Evolutionary conservation across 2,113 vertebrate species (phyloP).

Genomic region (Strix aluco): DNA sequence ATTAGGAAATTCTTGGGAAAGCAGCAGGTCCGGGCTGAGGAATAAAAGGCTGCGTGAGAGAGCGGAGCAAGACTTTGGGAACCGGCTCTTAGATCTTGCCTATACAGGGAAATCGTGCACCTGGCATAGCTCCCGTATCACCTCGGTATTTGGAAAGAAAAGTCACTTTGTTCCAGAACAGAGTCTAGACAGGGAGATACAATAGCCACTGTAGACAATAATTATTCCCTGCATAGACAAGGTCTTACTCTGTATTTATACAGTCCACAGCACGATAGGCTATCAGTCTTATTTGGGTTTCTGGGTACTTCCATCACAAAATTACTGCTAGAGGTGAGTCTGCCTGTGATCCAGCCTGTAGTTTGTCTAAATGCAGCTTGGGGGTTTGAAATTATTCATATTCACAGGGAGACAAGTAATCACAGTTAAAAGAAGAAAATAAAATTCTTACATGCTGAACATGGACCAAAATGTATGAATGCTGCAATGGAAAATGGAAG

Average conservation of each 20-base stretch:
- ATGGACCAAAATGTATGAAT: background rate
- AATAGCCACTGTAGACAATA: background rate
- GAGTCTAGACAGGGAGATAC: background rate
- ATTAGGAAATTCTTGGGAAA: background rate
- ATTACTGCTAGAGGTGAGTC: background rate
- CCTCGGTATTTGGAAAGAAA: background rate
- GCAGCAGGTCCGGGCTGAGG: background rate
- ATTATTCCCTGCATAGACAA: background rate
- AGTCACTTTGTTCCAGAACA: background rate
- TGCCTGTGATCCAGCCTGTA: background rate
- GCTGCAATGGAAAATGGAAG: background rate
- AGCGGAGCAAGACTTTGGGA: background rate
- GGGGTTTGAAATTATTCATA: background rate
- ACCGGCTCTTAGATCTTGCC: background rate
- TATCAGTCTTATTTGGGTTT: background rate
- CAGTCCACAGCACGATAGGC: background rate
- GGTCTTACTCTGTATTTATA: background rate
- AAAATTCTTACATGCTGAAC: background rate
- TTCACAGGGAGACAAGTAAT: background rate
- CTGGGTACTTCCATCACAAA: background rate
- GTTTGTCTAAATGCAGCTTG: background rate
- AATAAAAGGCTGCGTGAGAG: background rate
- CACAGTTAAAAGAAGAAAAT: background rate
- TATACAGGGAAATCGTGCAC: background rate
- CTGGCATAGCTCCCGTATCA: constrained; percentile 19